A percentile compares a stretch with the other conserved stretches of the same genome.
Conservation (phyloP, 1,140 invertebrate species). For the Drosophila asahinai region DNA sequence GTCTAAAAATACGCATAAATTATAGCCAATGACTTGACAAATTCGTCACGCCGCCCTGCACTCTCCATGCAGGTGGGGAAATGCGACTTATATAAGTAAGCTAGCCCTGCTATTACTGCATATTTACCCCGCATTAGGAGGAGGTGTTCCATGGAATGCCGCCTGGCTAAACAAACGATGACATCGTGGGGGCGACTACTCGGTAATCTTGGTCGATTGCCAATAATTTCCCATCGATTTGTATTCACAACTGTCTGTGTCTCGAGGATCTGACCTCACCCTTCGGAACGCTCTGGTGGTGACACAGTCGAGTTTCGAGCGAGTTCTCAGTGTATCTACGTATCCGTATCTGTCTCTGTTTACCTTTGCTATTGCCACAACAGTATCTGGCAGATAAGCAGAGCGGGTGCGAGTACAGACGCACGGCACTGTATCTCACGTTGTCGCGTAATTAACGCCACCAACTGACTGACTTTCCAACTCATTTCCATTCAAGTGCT, state of each 20-base stretch:
- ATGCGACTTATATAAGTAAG: slow-evolving; percentile 37
- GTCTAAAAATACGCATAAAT: slow-evolving; percentile 28
- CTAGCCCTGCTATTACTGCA: slow-evolving; percentile 27
- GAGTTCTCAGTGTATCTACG: background rate
- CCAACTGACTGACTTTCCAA: slow-evolving; percentile 7
- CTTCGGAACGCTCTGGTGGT: background rate
- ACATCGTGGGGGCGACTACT: slow-evolving; percentile 25
- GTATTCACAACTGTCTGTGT: slow-evolving; percentile 48
- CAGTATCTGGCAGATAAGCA: slow-evolving; percentile 29
- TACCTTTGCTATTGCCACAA: slow-evolving; percentile 37
- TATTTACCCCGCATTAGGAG: slow-evolving; percentile 8
- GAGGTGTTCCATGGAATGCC: slow-evolving; percentile 23
- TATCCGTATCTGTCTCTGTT: slow-evolving; percentile 16
- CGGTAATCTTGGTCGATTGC: slow-evolving; percentile 64
- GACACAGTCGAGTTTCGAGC: slow-evolving; percentile 24
- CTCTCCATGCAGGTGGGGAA: slow-evolving; percentile 20
- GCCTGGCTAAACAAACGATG: slow-evolving; percentile 32
- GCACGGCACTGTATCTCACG: slow-evolving; percentile 9
- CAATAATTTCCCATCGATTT: slow-evolving; percentile 74
- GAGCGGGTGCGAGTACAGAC: slow-evolving; percentile 9
- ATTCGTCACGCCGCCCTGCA: slow-evolving; percentile 24
- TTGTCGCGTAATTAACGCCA: slow-evolving; percentile 35
- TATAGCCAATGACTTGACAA: slow-evolving; percentile 33
- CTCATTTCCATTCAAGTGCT: slow-evolving; percentile 18
- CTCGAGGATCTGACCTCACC: slow-evolving; percentile 22